These are phyloP conservation scores for Sphenodon punctatus DNA, from an alignment of 2,797 vertebrate genomes.

Conservation along the genomic window DNA sequence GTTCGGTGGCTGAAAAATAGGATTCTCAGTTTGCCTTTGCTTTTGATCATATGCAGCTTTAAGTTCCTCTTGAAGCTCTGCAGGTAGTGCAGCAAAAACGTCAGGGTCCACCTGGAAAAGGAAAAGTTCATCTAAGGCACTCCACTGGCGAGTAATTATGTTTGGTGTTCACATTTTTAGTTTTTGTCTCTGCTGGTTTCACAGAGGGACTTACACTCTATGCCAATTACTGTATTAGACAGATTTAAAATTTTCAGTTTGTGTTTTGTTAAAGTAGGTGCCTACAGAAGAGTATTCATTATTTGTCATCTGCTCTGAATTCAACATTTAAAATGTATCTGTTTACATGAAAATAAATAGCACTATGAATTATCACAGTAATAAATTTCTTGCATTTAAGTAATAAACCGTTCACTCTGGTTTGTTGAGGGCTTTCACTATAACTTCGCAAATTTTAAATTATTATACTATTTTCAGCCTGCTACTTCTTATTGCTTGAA, in stretches of 20 bases:
- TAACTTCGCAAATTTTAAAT: conserved; percentile 5
- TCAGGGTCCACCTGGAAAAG: conserved; percentile 89
- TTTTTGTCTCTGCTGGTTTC: background rate
- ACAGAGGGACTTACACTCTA: background rate
- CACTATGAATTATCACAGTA: no score
- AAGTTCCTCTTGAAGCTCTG: conserved; percentile 93
- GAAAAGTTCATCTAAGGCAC: background rate
- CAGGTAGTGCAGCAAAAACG: conserved; percentile 93
- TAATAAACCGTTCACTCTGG: background rate
- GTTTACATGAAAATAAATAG: no score
- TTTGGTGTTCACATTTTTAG: background rate
- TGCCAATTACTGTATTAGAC: background rate
- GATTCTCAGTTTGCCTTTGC: conserved; percentile 71
- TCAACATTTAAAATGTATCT: no score
- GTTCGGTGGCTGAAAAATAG: conserved; percentile 62
- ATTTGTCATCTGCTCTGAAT: no score
- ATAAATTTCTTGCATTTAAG: background rate
- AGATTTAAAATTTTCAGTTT: background rate
- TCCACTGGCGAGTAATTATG: background rate
- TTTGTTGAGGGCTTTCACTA: background rate
- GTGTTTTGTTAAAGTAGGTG: no score
- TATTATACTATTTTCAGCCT: background rate
- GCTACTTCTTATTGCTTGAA: background rate
- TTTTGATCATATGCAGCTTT: conserved; percentile 88
- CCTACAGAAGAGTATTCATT: no score